Evolutionary conservation across 2,113 vertebrate genomes (phyloP).

Genomic region (Zosterops pallidus): DNA sequence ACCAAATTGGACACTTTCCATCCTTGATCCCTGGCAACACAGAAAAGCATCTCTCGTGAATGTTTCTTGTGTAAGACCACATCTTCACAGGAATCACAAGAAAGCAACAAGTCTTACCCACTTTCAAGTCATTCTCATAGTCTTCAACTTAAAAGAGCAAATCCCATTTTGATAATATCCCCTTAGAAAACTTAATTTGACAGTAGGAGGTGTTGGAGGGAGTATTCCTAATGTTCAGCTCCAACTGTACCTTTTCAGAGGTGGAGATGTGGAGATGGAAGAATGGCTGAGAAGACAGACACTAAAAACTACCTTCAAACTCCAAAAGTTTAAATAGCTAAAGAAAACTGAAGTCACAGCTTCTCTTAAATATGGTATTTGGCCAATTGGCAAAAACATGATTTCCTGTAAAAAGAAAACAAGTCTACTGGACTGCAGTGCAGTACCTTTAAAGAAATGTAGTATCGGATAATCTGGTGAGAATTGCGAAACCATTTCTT

Average conservation of each 20-base stretch:
- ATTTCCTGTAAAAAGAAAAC: neutral
- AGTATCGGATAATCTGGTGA: neutral
- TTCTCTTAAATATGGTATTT: neutral
- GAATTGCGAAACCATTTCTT: neutral
- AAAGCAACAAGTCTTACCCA: neutral
- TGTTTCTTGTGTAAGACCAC: neutral
- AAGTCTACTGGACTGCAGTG: neutral
- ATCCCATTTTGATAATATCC: neutral
- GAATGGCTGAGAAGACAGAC: neutral
- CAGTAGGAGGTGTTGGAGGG: neutral
- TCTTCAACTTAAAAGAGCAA: neutral
- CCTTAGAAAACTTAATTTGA: neutral
- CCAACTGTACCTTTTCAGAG: neutral
- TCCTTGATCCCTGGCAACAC: neutral
- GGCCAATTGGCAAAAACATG: neutral
- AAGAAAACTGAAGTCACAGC: neutral
- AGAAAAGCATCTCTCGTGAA: neutral
- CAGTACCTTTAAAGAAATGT: neutral
- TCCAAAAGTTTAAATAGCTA: neutral
- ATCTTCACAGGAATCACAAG: neutral
- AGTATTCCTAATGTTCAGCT: neutral
- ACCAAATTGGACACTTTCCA: fast-evolving
- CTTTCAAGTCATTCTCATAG: neutral
- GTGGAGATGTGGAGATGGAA: neutral
- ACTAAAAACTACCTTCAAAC: neutral